Percentiles rank a stretch among this genome's conserved stretches.
Evolutionary conservation across 2,113 vertebrate species (phyloP).

Genomic region (Sarotherodon lohbergeri): DNA sequence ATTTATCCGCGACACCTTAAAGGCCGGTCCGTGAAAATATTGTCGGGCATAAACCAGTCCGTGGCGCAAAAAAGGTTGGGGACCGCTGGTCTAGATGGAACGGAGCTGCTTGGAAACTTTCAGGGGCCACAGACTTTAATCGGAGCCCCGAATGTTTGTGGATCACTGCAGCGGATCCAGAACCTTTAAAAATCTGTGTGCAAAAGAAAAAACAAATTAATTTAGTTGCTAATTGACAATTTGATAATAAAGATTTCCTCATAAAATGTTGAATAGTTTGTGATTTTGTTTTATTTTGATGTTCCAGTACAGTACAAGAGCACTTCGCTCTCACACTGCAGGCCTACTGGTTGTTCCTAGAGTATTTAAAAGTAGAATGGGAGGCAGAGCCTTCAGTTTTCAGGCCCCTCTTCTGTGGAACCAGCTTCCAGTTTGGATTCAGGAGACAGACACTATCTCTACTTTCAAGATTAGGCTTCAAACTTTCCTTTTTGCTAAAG

Average conservation of each 20-base stretch:
- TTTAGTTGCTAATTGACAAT: not conserved
- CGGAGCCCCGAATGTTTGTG: not conserved
- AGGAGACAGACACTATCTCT: not conserved
- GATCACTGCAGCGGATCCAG: not conserved
- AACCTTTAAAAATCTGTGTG: not conserved
- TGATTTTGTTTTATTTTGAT: not conserved
- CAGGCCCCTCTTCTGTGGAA: not conserved
- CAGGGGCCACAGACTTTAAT: not conserved
- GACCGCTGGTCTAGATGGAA: not conserved
- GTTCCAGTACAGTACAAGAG: not conserved
- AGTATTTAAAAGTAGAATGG: not conserved
- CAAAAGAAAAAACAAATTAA: fast-evolving
- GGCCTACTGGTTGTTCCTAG: not conserved
- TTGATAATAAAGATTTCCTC: not conserved
- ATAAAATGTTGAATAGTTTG: not conserved
- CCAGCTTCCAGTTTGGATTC: not conserved
- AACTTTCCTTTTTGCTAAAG: not conserved
- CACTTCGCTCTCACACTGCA: fast-evolving
- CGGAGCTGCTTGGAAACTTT: not conserved
- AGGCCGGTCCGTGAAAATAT: too few relatives aligned
- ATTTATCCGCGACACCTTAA: too few relatives aligned
- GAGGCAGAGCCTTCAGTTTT: not conserved
- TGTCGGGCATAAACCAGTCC: too few relatives aligned
- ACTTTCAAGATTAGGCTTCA: fast-evolving
- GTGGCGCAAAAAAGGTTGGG: too few relatives aligned